Evolutionary conservation across 92 coral and sea anemone genomes (phyloP).

Genomic region (Phymanthus crucifer): DNA sequence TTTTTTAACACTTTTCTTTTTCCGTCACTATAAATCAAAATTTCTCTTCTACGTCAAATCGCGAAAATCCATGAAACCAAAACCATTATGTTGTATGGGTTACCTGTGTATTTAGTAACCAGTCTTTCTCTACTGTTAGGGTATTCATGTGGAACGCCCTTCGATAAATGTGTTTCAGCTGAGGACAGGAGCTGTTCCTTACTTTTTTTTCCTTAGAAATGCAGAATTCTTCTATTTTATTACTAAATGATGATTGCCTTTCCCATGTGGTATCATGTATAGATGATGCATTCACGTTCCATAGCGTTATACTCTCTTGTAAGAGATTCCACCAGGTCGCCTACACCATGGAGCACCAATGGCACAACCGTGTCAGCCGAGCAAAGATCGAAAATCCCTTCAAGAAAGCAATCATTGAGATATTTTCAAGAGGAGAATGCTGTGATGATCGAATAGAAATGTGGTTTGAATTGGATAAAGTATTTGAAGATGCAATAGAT

Average conservation of each 20-base stretch:
- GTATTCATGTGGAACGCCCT: background rate
- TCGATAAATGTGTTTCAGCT: background rate
- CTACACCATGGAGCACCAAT: conserved; percentile 1
- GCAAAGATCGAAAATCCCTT: conserved; percentile 16
- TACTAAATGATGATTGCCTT: conserved; percentile 19
- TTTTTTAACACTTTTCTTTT: no score
- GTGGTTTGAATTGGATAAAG: background rate
- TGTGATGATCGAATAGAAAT: background rate
- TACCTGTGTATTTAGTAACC: background rate
- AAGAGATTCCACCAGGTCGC: conserved; percentile 16
- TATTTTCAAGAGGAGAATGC: background rate
- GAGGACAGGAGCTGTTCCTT: background rate
- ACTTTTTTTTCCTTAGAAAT: background rate
- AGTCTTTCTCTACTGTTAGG: background rate
- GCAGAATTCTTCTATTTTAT: background rate
- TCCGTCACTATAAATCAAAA: background rate
- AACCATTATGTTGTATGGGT: background rate
- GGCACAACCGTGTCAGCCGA: conserved; percentile 9
- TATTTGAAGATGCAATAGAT: conserved; percentile 2
- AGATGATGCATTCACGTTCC: conserved; percentile 9
- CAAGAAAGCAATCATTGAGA: background rate
- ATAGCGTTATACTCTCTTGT: conserved; percentile 12
- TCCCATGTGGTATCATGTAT: background rate
- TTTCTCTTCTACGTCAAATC: background rate
- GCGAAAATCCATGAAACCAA: background rate